Evolutionary conservation across 2,888 invertebrate genomes (phyloP).

Genomic region (Linyphia triangularis): DNA sequence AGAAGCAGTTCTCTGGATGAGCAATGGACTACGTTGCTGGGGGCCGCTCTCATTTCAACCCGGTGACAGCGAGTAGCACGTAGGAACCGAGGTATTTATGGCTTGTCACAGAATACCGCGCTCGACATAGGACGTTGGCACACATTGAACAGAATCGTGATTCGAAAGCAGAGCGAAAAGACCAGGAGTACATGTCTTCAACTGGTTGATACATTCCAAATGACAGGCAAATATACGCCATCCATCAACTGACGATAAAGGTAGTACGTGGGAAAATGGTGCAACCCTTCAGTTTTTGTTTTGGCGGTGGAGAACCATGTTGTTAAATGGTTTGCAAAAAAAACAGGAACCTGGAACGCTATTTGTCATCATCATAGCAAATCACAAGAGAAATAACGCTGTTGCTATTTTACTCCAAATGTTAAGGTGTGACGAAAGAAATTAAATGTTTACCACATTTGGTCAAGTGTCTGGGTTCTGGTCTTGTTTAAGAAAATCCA

Average conservation of each 20-base stretch:
- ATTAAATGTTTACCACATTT: too few relatives aligned
- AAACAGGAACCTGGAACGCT: too few relatives aligned
- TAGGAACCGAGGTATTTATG: slow-evolving; percentile 54
- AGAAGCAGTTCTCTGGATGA: slow-evolving; percentile 15
- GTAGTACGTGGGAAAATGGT: background rate
- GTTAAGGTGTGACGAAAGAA: too few relatives aligned
- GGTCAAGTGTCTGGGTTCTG: too few relatives aligned
- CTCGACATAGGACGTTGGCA: slow-evolving; percentile 12
- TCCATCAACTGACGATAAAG: background rate
- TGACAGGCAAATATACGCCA: background rate
- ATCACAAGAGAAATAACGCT: too few relatives aligned
- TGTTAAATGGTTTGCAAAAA: too few relatives aligned
- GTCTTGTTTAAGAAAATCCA: too few relatives aligned
- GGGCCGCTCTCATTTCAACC: background rate
- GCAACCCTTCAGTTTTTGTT: too few relatives aligned
- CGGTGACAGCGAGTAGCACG: slow-evolving; percentile 29
- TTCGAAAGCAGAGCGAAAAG: background rate
- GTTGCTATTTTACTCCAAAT: too few relatives aligned
- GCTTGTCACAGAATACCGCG: slow-evolving; percentile 44
- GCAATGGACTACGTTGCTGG: slow-evolving; percentile 18
- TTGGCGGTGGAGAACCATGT: too few relatives aligned
- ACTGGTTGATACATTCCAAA: background rate
- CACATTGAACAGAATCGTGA: background rate
- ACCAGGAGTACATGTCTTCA: background rate
- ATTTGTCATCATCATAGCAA: too few relatives aligned